Conservation (phyloP, 2,888 invertebrate genomes). For the Idaea straminata region DNA sequence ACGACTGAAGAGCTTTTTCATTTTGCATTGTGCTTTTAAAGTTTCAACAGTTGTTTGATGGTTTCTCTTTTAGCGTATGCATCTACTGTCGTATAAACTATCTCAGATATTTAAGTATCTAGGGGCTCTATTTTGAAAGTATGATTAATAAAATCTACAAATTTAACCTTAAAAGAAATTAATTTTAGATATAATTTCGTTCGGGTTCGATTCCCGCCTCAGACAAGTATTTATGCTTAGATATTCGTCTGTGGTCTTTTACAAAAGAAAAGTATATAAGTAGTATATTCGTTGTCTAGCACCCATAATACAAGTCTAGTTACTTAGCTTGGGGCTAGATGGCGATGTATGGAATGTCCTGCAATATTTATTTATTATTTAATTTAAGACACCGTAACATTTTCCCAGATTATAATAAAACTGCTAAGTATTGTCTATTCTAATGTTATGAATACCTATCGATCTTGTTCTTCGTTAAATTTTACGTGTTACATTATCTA, state of each 20-base stretch:
- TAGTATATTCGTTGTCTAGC: too few species aligned
- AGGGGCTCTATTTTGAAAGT: not conserved
- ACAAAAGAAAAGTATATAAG: too few species aligned
- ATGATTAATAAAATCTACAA: too few species aligned
- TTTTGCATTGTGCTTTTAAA: constrained; percentile 39
- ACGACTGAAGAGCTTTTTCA: constrained; percentile 44
- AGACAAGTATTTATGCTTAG: too few species aligned
- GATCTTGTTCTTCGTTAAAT: not conserved
- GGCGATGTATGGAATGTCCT: too few species aligned
- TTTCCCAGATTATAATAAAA: not conserved
- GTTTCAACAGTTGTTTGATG: constrained; percentile 34
- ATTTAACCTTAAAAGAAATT: too few species aligned
- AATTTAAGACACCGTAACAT: not conserved
- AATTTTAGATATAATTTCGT: too few species aligned
- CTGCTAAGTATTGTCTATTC: not conserved
- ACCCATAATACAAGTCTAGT: too few species aligned
- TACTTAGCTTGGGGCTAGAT: too few species aligned
- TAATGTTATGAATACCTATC: not conserved
- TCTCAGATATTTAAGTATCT: not conserved
- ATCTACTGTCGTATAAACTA: constrained; percentile 9
- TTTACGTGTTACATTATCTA: not conserved
- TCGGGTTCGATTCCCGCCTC: too few species aligned
- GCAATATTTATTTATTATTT: too few species aligned
- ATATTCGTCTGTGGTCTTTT: too few species aligned
- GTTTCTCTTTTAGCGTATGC: constrained; percentile 21